Evolutionary conservation across 2,113 vertebrate species (phyloP).

Genomic region (Penelope pileata): DNA sequence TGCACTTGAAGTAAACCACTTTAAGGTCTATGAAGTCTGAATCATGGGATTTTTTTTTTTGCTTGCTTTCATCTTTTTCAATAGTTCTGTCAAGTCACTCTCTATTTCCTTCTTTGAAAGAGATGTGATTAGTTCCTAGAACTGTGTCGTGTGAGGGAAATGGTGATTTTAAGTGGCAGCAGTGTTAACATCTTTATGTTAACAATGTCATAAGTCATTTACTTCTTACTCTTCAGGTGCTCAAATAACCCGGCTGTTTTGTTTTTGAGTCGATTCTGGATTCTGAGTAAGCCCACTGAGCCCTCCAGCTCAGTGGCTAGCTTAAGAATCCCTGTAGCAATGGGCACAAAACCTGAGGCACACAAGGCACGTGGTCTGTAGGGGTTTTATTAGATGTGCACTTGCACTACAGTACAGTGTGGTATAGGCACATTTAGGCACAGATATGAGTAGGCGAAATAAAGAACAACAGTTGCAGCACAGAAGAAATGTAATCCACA

Average conservation of each 20-base stretch:
- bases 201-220: not conserved
- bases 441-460: conserved; percentile 5
- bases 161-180: not conserved
- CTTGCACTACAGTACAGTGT: conserved; percentile 54
- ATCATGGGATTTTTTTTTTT: not conserved
- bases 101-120: not conserved
- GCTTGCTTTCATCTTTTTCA: not conserved
- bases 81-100: not conserved
- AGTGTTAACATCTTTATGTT: fast-evolving
- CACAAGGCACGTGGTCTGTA: not conserved
- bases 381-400: conserved; percentile 40
- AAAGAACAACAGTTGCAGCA: conserved; percentile 40
- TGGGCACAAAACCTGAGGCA: not conserved
- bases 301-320: fast-evolving
- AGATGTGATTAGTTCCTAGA: not conserved
- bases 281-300: not conserved
- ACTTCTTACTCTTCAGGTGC: not conserved
- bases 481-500: not conserved
- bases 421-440: conserved; percentile 36
- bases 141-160: not conserved
- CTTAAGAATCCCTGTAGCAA: not conserved
- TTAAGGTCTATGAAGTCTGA: not conserved
- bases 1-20: not conserved
- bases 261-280: not conserved
- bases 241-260: not conserved